Evolutionary conservation across 1,140 invertebrate species (phyloP).

Genomic region (Apis laboriosa): DNA sequence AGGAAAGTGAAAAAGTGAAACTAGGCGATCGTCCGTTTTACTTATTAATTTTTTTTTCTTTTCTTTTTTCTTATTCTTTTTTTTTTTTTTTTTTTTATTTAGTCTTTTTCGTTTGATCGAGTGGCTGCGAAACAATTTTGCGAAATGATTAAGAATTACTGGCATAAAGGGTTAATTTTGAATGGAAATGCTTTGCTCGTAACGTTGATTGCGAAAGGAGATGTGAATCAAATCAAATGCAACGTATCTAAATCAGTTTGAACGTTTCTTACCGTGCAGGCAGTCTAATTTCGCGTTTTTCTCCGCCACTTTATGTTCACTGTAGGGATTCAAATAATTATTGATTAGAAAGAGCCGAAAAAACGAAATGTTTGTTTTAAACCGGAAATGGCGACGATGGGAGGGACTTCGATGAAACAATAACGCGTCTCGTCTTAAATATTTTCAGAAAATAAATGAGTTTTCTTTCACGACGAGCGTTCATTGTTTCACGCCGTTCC

Average conservation of each 20-base stretch:
- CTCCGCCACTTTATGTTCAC: conserved; percentile 47
- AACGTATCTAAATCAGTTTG: background rate
- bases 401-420: conserved; percentile 8
- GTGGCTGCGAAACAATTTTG: conserved; percentile 2
- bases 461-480: conserved; percentile 2
- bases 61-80: background rate
- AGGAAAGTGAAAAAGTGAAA: background rate
- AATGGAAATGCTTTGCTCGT: background rate
- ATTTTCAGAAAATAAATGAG: conserved; percentile 51
- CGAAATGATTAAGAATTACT: conserved; percentile 17
- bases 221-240: background rate
- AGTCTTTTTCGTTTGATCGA: background rate
- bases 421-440: conserved; percentile 27
- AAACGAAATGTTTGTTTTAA: conserved; percentile 54
- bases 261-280: conserved; percentile 42
- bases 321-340: conserved; percentile 46
- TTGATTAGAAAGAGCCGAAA: conserved; percentile 42
- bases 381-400: conserved; percentile 23
- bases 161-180: conserved; percentile 19
- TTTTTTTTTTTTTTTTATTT: background rate
- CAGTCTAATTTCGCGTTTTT: conserved; percentile 45
- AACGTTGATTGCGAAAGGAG: background rate
- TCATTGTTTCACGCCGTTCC: conserved; percentile 20
- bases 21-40: background rate
- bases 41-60: background rate